phyloP scores from a whole-genome alignment of 2,888 invertebrate species.

The Mythimna ferrago region DNA sequence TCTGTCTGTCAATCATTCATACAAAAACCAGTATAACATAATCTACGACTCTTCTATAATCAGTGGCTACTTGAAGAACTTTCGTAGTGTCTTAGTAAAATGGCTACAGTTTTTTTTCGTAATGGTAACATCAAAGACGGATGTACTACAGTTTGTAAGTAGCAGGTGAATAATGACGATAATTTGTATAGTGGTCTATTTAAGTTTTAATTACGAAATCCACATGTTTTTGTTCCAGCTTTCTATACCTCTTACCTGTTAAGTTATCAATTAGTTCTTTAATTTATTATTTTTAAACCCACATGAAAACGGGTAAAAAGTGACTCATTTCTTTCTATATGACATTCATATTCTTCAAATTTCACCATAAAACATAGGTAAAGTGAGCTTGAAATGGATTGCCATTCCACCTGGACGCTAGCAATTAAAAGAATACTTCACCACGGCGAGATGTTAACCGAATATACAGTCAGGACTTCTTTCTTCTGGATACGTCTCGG shows the following conservation, averaged over 20 bases:
- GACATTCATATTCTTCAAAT: not conserved
- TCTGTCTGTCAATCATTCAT: constrained; percentile 55
- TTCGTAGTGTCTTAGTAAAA: constrained; percentile 35
- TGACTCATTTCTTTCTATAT: not conserved
- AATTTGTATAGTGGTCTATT: constrained; percentile 52
- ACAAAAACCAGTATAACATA: constrained; percentile 48
- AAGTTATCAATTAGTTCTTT: not conserved
- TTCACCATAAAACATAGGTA: not conserved
- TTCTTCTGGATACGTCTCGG: too few relatives aligned
- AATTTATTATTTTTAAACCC: not conserved
- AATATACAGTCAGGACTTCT: not conserved
- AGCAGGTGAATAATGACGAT: constrained; percentile 43
- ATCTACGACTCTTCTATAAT: constrained; percentile 7
- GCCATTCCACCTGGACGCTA: not conserved
- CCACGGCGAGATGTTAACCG: too few relatives aligned
- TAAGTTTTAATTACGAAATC: constrained; percentile 42
- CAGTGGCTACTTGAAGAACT: constrained; percentile 4
- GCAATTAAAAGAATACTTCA: not conserved
- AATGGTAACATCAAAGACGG: constrained; percentile 32
- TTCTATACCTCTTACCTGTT: not conserved
- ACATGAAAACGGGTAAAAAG: not conserved
- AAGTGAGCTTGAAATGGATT: not conserved
- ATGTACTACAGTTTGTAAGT: constrained; percentile 47
- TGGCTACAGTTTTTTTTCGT: constrained; percentile 38
- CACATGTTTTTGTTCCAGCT: constrained; percentile 7